Conservation (phyloP, 2,797 vertebrate species). For the Podarcis lilfordi region DNA sequence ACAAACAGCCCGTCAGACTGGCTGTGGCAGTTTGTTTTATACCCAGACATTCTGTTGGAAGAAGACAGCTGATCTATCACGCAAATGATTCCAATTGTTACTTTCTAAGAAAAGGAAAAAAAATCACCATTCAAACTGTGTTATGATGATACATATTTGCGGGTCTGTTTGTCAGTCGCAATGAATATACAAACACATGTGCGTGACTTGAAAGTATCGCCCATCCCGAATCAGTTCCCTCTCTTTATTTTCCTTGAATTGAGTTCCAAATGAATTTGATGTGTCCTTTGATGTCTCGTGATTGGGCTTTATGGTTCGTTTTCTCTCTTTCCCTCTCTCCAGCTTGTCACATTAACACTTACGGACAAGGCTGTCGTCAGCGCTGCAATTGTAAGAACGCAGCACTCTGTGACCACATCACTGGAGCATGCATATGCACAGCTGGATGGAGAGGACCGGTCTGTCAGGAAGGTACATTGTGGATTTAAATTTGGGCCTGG, state of each 20-base stretch:
- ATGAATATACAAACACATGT: slow-evolving; percentile 20
- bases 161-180: slow-evolving; percentile 34
- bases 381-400: slow-evolving; percentile 74
- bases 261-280: background rate
- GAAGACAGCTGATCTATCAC: slow-evolving; percentile 74
- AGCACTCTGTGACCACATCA: slow-evolving; percentile 74
- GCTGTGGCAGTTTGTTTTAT: slow-evolving; percentile 76
- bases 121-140: slow-evolving; percentile 41
- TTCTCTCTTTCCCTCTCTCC: slow-evolving; percentile 11
- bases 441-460: slow-evolving; percentile 70
- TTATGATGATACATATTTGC: slow-evolving; percentile 59
- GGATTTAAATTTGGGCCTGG: background rate
- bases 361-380: slow-evolving; percentile 69
- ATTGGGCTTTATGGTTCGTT: slow-evolving; percentile 29
- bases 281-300: slow-evolving; percentile 41
- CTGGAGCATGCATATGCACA: slow-evolving; percentile 67
- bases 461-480: slow-evolving; percentile 71
- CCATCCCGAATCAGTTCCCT: background rate
- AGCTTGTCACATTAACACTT: slow-evolving; percentile 73
- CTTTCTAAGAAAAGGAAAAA: slow-evolving; percentile 36
- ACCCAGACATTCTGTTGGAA: slow-evolving; percentile 73
- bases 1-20: slow-evolving; percentile 69
- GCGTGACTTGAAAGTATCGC: slow-evolving; percentile 12
- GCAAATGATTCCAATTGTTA: slow-evolving; percentile 30
- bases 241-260: slow-evolving; percentile 55